Percentiles rank a stretch among this genome's conserved stretches.
Evolutionary conservation across 2,113 vertebrate genomes (phyloP).

Genomic region (Oceanites oceanicus): DNA sequence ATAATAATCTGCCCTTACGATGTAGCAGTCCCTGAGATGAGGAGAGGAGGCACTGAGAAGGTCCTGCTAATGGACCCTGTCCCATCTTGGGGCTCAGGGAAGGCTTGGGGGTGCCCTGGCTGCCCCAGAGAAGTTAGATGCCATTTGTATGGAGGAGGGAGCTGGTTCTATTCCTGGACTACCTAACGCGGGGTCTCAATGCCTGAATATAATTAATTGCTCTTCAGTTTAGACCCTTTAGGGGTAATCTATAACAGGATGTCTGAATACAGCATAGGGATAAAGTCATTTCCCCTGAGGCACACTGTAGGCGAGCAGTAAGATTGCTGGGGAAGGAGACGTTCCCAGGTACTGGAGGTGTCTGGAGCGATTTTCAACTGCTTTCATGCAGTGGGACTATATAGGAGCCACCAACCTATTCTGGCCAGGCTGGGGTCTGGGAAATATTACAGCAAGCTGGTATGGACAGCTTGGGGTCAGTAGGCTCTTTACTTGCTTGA

Average conservation of each 20-base stretch:
- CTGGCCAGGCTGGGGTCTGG: neutral
- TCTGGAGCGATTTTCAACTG: neutral
- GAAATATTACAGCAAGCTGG: neutral
- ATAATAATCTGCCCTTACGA: neutral
- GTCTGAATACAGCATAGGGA: neutral
- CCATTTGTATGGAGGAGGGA: neutral
- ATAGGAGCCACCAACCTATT: neutral
- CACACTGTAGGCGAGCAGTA: fast-evolving
- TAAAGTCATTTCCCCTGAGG: neutral
- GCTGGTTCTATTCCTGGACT: neutral
- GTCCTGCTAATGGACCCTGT: neutral
- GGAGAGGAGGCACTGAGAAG: neutral
- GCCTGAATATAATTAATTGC: neutral
- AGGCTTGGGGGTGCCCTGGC: neutral
- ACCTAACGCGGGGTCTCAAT: neutral
- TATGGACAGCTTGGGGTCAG: neutral
- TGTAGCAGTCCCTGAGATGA: neutral
- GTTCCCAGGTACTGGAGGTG: neutral
- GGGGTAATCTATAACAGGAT: neutral
- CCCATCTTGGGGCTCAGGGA: neutral
- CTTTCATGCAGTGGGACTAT: neutral
- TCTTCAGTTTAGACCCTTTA: neutral
- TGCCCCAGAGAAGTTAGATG: neutral
- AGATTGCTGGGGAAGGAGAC: neutral
- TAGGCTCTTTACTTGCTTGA: neutral